Evolutionary conservation across 2,888 invertebrate genomes (phyloP).

Genomic region (Psylliodes chrysocephalus): DNA sequence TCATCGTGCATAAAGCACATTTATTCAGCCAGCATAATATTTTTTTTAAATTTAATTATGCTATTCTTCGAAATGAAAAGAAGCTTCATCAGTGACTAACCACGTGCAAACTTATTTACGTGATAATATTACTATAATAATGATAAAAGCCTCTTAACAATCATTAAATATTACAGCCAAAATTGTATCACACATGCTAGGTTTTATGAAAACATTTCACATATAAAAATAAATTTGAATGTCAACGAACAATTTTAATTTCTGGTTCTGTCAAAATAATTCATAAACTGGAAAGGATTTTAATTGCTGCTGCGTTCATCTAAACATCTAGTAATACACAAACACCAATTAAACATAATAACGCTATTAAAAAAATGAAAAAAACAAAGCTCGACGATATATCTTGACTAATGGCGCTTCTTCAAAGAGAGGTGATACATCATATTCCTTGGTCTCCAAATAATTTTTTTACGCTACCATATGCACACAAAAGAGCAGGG

Average conservation of each 20-base stretch:
- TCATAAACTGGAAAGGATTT: slow-evolving; percentile 2
- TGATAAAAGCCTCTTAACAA: no score
- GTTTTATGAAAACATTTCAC: no score
- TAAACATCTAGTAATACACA: slow-evolving; percentile 10
- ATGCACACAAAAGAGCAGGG: background rate
- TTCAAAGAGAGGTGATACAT: slow-evolving; percentile 27
- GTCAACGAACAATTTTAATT: background rate
- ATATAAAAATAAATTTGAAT: no score
- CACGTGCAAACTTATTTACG: no score
- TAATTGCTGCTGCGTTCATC: slow-evolving; percentile 5
- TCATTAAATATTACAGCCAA: no score
- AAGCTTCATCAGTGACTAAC: no score
- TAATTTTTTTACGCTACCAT: slow-evolving; percentile 26
- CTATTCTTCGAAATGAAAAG: no score
- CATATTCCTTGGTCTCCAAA: slow-evolving; percentile 34
- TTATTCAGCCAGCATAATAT: no score
- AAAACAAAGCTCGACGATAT: slow-evolving; percentile 27
- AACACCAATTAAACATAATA: slow-evolving; percentile 37
- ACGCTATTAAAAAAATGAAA: slow-evolving; percentile 31
- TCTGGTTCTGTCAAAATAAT: slow-evolving; percentile 10
- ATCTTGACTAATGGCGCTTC: slow-evolving; percentile 35
- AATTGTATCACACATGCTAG: no score
- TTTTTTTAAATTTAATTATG: no score
- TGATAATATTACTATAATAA: no score
- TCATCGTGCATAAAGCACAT: no score